Conservation (phyloP, 2,113 vertebrate species). For the Amazona guildingii region DNA sequence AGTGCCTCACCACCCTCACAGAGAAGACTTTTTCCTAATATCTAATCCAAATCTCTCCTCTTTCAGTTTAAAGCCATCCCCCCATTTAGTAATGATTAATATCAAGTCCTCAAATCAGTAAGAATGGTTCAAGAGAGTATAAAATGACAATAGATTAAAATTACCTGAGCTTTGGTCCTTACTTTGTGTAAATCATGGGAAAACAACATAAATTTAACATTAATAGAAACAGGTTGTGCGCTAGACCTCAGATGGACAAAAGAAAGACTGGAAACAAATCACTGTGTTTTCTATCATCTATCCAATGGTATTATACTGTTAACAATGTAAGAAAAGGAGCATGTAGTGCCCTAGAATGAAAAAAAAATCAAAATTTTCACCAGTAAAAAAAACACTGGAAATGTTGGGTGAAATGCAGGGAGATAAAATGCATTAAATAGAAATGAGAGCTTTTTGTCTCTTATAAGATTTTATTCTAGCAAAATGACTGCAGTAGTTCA, state of each 20-base stretch:
- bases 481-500: background rate
- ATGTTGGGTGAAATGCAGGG: background rate
- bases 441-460: background rate
- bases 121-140: background rate
- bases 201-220: background rate
- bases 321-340: background rate
- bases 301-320: background rate
- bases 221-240: background rate
- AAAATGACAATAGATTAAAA: background rate
- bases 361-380: background rate
- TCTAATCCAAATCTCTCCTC: background rate
- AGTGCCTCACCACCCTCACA: background rate
- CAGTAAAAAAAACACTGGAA: background rate
- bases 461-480: background rate
- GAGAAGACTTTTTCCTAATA: background rate
- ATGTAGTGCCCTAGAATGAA: background rate
- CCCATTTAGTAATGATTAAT: background rate
- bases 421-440: background rate
- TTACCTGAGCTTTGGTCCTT: background rate
- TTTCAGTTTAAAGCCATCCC: background rate
- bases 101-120: background rate
- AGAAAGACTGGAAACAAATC: background rate
- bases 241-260: background rate
- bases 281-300: background rate
- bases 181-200: background rate